Evolutionary conservation across 2,797 vertebrate species (phyloP).

Genomic region (Leptodactylus fallax): DNA sequence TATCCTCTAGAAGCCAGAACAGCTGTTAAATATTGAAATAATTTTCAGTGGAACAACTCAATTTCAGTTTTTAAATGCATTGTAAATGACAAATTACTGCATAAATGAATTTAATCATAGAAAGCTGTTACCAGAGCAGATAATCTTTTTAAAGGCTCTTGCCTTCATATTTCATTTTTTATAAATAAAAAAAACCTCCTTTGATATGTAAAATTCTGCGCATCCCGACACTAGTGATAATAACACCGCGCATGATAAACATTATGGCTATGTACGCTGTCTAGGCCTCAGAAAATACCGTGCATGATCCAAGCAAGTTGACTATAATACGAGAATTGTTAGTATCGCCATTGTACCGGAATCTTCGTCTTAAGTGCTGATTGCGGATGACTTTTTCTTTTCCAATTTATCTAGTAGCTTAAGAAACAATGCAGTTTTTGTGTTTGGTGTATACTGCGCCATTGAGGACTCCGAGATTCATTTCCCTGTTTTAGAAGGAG

Average conservation of each 20-base stretch:
- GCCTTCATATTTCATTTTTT: slow-evolving; percentile 1
- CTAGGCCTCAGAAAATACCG: neutral
- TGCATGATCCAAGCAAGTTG: slow-evolving; percentile 19
- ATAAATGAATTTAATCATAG: slow-evolving; percentile 51
- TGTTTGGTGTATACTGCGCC: slow-evolving; percentile 44
- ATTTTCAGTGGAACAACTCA: slow-evolving; percentile 40
- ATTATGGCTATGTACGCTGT: neutral
- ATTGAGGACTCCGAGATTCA: slow-evolving; percentile 26
- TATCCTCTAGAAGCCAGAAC: neutral
- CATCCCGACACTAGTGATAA: neutral
- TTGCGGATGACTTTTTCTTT: slow-evolving; percentile 43
- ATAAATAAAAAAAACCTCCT: neutral
- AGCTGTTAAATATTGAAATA: slow-evolving; percentile 48
- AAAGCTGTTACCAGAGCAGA: slow-evolving; percentile 29
- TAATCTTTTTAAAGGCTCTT: slow-evolving; percentile 32
- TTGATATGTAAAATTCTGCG: slow-evolving; percentile 28
- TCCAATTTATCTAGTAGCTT: slow-evolving; percentile 40
- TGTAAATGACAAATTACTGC: slow-evolving; percentile 45
- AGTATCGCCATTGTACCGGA: slow-evolving; percentile 19
- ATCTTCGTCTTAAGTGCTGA: slow-evolving; percentile 46
- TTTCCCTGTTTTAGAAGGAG: slow-evolving; percentile 54
- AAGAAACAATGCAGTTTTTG: slow-evolving; percentile 56
- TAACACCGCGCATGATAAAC: neutral
- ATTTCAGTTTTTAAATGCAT: slow-evolving; percentile 40
- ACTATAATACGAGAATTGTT: slow-evolving; percentile 48